Percentiles rank a stretch among this genome's conserved stretches.
These are phyloP conservation scores for Drosophila mercatorum DNA, from an alignment of 2,888 invertebrate genomes.

Conservation along the genomic window DNA sequence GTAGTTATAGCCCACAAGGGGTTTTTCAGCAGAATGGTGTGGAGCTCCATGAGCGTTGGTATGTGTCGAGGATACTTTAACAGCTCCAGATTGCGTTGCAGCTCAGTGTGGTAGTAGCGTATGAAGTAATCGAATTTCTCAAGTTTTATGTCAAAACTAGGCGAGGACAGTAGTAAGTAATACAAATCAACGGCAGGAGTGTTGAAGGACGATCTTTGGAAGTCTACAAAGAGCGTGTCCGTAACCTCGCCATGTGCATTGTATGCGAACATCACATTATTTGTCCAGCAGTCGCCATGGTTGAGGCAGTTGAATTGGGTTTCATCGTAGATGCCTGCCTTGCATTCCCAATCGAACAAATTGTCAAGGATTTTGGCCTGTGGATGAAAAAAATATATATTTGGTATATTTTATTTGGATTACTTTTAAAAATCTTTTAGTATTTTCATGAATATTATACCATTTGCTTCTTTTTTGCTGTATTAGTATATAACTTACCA, in stretches of 20 bases:
- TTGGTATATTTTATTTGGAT: too few relatives aligned
- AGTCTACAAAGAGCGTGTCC: slow-evolving; percentile 74
- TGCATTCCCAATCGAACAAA: not conserved
- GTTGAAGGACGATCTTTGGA: slow-evolving; percentile 70
- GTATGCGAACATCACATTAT: slow-evolving; percentile 79
- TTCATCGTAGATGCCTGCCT: slow-evolving; percentile 42
- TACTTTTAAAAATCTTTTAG: not conserved
- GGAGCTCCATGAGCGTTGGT: slow-evolving; percentile 58
- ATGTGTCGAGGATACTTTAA: slow-evolving; percentile 65
- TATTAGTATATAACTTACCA: slow-evolving; percentile 33
- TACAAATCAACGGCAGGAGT: slow-evolving; percentile 76
- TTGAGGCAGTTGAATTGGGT: slow-evolving; percentile 69
- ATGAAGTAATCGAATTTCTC: slow-evolving; percentile 82
- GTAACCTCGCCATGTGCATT: slow-evolving; percentile 50
- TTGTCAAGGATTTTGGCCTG: slow-evolving; percentile 19
- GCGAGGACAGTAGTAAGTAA: slow-evolving; percentile 78
- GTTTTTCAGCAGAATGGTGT: slow-evolving; percentile 26
- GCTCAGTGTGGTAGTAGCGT: slow-evolving; percentile 74
- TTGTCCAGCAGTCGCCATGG: slow-evolving; percentile 82
- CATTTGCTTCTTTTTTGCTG: not conserved
- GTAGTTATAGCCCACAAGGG: slow-evolving; percentile 42
- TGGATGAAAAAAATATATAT: not conserved
- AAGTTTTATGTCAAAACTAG: slow-evolving; percentile 73
- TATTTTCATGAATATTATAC: too few relatives aligned
- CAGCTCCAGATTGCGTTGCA: slow-evolving; percentile 63